Evolutionary conservation across 2,797 vertebrate genomes (phyloP).

Genomic region (Chromis chromis): DNA sequence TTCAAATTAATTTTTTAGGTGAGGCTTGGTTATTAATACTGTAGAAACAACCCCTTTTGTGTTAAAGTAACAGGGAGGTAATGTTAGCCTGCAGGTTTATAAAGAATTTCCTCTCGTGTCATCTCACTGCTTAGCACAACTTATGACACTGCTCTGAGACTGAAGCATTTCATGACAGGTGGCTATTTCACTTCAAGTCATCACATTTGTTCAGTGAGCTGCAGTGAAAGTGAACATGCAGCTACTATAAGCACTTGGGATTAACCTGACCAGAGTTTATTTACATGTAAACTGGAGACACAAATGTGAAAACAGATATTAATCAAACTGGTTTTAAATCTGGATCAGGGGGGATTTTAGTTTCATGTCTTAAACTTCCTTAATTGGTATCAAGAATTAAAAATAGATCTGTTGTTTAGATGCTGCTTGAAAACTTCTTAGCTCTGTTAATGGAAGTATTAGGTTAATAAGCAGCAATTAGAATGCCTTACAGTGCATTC

Average conservation of each 20-base stretch:
- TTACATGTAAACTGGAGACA: slow-evolving; percentile 24
- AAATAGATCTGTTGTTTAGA: slow-evolving; percentile 39
- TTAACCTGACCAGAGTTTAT: slow-evolving; percentile 56
- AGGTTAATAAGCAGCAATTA: slow-evolving; percentile 75
- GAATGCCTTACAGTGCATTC: slow-evolving; percentile 71
- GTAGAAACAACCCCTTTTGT: slow-evolving; percentile 80
- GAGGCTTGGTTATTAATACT: slow-evolving; percentile 79
- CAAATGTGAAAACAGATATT: slow-evolving; percentile 8
- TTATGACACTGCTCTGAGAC: slow-evolving; percentile 55
- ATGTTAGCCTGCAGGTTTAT: slow-evolving; percentile 76
- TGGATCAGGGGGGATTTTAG: slow-evolving; percentile 11
- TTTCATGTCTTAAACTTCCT: background rate
- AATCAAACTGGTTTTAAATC: slow-evolving; percentile 22
- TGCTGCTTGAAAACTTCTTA: slow-evolving; percentile 40
- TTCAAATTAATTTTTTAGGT: slow-evolving; percentile 86
- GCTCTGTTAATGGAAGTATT: slow-evolving; percentile 56
- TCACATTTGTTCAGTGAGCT: slow-evolving; percentile 42
- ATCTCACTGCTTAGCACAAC: slow-evolving; percentile 60
- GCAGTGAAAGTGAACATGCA: slow-evolving; percentile 37
- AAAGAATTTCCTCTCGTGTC: slow-evolving; percentile 71
- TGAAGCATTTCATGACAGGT: slow-evolving; percentile 53
- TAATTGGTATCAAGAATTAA: slow-evolving; percentile 27
- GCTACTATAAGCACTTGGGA: slow-evolving; percentile 42
- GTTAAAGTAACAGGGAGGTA: slow-evolving; percentile 76
- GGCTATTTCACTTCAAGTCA: slow-evolving; percentile 58